A percentile compares a stretch with the other conserved stretches of the same genome.
These are phyloP conservation scores for Tetranychus piercei DNA, from an alignment of 2,888 invertebrate genomes.

Conservation along the genomic window DNA sequence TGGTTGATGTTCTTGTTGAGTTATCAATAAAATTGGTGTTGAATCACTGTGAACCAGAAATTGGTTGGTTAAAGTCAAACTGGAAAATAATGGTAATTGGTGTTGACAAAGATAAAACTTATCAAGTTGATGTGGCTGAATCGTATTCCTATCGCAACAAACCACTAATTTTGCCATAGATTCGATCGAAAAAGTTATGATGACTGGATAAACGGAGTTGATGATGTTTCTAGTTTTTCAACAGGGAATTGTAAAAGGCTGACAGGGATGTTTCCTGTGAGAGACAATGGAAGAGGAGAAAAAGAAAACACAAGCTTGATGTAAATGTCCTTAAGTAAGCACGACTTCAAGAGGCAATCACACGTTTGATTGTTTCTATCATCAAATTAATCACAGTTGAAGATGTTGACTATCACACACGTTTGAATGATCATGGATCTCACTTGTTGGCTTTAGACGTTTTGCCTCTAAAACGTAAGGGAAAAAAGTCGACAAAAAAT, in stretches of 20 bases:
- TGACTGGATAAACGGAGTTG: neutral
- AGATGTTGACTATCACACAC: no score
- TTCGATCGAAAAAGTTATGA: neutral
- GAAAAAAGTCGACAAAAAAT: no score
- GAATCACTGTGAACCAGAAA: neutral
- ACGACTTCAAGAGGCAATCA: no score
- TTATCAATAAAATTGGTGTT: neutral
- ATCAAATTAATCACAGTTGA: no score
- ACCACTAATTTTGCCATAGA: neutral
- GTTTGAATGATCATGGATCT: no score
- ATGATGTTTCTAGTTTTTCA: neutral
- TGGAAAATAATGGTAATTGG: neutral
- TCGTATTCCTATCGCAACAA: neutral
- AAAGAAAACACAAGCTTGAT: no score
- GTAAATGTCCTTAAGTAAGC: no score
- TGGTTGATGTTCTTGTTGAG: neutral
- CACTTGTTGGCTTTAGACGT: no score
- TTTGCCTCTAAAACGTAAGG: no score
- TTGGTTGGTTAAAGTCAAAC: neutral
- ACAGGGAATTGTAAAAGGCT: neutral
- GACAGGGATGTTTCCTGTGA: neutral
- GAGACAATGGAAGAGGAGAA: no score
- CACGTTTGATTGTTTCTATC: no score
- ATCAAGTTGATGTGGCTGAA: neutral
- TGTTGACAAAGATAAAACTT: neutral